Evolutionary conservation across 1,140 invertebrate genomes (phyloP).

Genomic region (Trachelipus rathkii): DNA sequence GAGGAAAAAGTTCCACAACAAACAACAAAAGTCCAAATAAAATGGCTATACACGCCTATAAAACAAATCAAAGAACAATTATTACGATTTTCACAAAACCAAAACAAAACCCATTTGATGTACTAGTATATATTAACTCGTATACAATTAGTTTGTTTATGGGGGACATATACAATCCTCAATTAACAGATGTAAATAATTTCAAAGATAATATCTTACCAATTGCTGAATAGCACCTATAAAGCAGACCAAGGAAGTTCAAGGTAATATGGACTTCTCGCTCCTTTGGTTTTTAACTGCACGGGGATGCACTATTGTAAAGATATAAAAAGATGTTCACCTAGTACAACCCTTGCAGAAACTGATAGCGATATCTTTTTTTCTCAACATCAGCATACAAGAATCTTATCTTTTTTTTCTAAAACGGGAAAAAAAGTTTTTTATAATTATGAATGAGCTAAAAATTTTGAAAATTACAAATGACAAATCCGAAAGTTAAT

Average conservation of each 20-base stretch:
- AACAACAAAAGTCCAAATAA: no score
- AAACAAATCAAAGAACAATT: no score
- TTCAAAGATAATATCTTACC: conserved; percentile 57
- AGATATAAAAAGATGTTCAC: no score
- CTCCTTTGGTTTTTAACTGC: conserved; percentile 86
- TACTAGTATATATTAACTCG: no score
- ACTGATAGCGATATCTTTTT: conserved; percentile 98
- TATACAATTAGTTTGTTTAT: no score
- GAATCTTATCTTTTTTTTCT: conserved; percentile 76
- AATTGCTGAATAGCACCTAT: conserved; percentile 99
- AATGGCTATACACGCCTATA: no score
- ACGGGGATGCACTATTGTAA: conserved; percentile 81
- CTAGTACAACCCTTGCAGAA: conserved; percentile 96
- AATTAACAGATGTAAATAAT: no score
- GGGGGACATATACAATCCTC: no score
- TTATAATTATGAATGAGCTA: no score
- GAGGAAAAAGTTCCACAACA: no score
- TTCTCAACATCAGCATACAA: conserved; percentile 99
- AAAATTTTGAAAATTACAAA: not conserved
- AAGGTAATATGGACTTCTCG: conserved; percentile 95
- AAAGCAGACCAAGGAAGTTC: conserved; percentile 98
- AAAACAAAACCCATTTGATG: no score
- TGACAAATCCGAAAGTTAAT: not conserved
- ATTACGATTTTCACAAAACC: no score
- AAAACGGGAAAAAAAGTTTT: conserved; percentile 10